Base-by-base conservation (phyloP, 2,113 vertebrate species). In the Melospiza georgiana region DNA sequence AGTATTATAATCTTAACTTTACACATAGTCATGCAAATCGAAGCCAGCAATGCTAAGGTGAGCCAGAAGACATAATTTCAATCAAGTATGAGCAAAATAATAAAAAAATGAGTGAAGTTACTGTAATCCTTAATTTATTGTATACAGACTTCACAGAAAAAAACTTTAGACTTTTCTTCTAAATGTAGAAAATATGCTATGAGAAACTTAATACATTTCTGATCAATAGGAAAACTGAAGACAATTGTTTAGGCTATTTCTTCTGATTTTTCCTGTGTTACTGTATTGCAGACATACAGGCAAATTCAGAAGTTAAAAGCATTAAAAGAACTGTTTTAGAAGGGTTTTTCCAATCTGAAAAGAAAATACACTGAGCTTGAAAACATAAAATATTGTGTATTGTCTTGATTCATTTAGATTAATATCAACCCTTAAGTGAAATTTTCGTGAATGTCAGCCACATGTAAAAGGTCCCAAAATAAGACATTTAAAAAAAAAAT, bases 391-490 rank as follows among this genome's bases (percentile, higher is more conserved):
- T 54, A 41, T 76, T 85, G 23, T 30, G 9, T 76, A 49, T 83
- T 78, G 19, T 33, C 86, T 82, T 41, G 52, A 86, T 86, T 84
- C 9, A 41, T 83, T 74, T 90, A 93, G 87, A 90, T 86, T 90
- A 74, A 88, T 86, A 81, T 57, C 54, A 49, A 30, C 44, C 57
- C 84, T 90, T 74, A 88, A 85, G 85, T 22, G 7, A 84, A 94
- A 71, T 90, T 71, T 84, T 90, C 8, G 6, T 87, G 79, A 86
- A 86, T 67, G 73, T 86, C 88, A 90, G 86, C 73, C 72, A 81
- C 83, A 84, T 81, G 89, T 95, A 90, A 93, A 91, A 96, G 67
- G 79, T 80, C 86, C 86, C 69, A n/a, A 95, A 94, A 94, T 84
- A 88, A 94, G 74, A 68, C 46, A 57, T 82, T n/a, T 7, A 0